Conservation (phyloP, 2,797 vertebrate species). For the Mormyrops attenuatus region DNA sequence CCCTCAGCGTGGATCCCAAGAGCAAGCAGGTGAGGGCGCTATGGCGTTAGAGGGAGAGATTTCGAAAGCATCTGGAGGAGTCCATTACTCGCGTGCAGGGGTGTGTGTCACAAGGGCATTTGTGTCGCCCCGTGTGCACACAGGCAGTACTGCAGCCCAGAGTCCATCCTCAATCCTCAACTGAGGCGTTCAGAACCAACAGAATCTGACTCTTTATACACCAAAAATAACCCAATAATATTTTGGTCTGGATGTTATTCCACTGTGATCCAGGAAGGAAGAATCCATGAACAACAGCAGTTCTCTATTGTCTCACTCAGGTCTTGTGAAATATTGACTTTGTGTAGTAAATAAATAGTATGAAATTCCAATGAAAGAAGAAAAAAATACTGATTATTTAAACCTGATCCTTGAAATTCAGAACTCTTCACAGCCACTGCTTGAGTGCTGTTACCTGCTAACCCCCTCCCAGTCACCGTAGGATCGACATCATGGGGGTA, state of each 20-base stretch:
- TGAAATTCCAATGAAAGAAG: background rate
- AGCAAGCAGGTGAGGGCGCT: slow-evolving; percentile 64
- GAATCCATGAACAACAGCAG: background rate
- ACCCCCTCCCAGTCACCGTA: too few relatives aligned
- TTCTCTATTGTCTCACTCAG: too few relatives aligned
- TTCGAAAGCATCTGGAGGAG: background rate
- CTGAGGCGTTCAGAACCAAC: background rate
- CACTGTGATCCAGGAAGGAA: background rate
- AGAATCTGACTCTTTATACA: background rate
- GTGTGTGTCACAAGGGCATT: background rate
- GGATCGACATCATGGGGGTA: too few relatives aligned
- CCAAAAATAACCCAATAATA: background rate
- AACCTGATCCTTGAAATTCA: background rate
- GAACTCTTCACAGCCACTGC: too few relatives aligned
- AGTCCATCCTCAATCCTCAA: background rate
- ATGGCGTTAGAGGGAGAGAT: background rate
- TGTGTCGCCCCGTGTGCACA: background rate
- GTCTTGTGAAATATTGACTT: too few relatives aligned
- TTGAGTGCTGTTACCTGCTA: too few relatives aligned
- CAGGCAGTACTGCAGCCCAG: background rate
- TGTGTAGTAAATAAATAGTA: background rate
- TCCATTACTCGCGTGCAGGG: background rate
- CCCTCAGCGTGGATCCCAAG: slow-evolving; percentile 52
- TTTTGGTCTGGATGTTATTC: background rate
- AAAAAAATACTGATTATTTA: background rate